Evolutionary conservation across 2,113 vertebrate genomes (phyloP).

Genomic region (Cygnus atratus): DNA sequence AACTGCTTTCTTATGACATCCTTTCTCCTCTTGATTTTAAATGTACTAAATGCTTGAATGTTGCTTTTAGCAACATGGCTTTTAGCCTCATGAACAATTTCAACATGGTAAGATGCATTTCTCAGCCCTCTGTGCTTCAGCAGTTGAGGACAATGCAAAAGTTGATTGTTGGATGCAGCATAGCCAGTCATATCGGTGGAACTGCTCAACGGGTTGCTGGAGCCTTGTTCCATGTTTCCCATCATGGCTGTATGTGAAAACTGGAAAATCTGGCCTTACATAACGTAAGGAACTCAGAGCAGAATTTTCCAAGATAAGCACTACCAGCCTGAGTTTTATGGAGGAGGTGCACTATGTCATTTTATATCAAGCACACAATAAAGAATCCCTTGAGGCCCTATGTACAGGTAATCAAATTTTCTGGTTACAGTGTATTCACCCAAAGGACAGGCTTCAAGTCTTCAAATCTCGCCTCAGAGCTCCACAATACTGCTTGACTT

Average conservation of each 20-base stretch:
- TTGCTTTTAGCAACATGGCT: not conserved
- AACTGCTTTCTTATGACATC: not conserved
- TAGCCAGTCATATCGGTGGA: not conserved
- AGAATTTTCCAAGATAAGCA: not conserved
- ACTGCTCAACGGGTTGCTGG: not conserved
- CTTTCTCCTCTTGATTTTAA: not conserved
- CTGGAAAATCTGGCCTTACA: not conserved
- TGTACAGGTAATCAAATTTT: not conserved
- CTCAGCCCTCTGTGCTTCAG: not conserved
- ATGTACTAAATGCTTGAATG: not conserved
- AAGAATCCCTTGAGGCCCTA: not conserved
- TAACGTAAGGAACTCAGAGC: not conserved
- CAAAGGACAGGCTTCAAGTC: not conserved
- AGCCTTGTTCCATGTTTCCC: not conserved
- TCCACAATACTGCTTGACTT: not conserved
- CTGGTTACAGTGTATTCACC: not conserved
- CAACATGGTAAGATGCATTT: not conserved
- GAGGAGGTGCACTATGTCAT: not conserved
- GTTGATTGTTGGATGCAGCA: not conserved
- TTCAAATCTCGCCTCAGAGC: not conserved
- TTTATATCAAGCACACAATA: not conserved
- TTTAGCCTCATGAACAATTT: not conserved
- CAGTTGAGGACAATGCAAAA: not conserved
- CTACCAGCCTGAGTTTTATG: not conserved
- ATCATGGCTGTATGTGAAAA: fast-evolving